Evolutionary conservation across 2,113 vertebrate genomes (phyloP).

Genomic region (Nematolebias whitei): DNA sequence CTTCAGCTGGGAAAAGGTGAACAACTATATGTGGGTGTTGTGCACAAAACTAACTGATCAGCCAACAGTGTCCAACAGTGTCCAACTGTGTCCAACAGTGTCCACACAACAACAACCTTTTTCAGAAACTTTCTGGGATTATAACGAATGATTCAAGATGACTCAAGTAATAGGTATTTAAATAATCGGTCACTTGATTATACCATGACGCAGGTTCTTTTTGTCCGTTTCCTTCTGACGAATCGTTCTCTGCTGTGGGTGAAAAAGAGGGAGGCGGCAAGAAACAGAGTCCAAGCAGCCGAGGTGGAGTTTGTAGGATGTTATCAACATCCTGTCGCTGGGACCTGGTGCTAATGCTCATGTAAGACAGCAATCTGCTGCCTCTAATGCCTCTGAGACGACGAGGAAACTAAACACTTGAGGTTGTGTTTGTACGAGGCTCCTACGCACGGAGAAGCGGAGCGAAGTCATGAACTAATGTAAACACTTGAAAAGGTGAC

Average conservation of each 20-base stretch:
- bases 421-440: conserved; percentile 20
- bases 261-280: conserved; percentile 32
- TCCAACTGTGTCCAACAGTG: too few species aligned
- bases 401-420: conserved; percentile 2
- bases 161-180: conserved; percentile 28
- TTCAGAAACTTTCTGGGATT: neutral
- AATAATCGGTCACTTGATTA: conserved; percentile 7
- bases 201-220: neutral
- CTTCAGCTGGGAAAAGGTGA: neutral
- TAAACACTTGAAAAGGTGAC: neutral
- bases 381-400: conserved; percentile 38
- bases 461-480: neutral
- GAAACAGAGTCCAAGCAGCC: conserved; percentile 2
- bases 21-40: neutral
- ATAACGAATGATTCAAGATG: conserved; percentile 16
- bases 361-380: conserved; percentile 49
- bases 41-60: neutral
- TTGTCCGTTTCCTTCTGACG: conserved; percentile 4
- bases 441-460: conserved; percentile 5
- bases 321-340: conserved; percentile 68
- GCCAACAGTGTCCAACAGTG: neutral
- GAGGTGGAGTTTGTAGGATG: conserved; percentile 50
- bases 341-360: conserved; percentile 59
- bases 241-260: conserved; percentile 3
- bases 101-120: neutral